phyloP scores from a whole-genome alignment of 2,113 vertebrate genomes.

The Charina bottae region DNA sequence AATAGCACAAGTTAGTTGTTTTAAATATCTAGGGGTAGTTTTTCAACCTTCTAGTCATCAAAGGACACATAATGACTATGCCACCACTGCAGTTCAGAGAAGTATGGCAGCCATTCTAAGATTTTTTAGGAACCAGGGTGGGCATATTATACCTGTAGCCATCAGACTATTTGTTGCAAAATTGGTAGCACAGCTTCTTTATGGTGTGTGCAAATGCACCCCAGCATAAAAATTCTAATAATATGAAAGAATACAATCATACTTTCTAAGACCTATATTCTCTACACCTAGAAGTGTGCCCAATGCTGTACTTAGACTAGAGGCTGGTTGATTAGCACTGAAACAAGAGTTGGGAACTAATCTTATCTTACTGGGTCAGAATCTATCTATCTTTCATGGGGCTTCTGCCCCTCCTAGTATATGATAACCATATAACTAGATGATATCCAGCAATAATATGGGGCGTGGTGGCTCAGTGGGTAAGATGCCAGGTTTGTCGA shows the following conservation, averaged over 20 bases:
- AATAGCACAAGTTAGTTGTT: background rate
- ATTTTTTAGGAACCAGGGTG: background rate
- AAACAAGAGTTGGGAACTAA: background rate
- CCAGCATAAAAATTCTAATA: background rate
- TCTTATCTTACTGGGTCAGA: background rate
- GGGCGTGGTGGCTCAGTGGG: too few species aligned
- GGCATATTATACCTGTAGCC: background rate
- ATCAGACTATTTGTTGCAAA: background rate
- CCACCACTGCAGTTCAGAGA: background rate
- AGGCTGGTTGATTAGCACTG: background rate
- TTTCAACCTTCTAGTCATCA: too few species aligned
- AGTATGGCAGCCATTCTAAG: background rate
- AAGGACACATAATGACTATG: background rate
- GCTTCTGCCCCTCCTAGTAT: background rate
- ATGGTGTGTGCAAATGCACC: background rate
- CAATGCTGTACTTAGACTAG: background rate
- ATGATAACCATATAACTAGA: background rate
- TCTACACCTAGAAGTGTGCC: background rate
- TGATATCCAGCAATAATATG: background rate
- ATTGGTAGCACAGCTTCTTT: background rate
- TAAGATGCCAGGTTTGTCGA: too few species aligned
- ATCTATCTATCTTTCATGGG: background rate
- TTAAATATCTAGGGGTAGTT: too few species aligned
- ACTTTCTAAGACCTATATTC: background rate
- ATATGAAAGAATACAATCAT: background rate